Base-by-base conservation (phyloP, 2,888 invertebrate genomes). In the Tenthredo notha region DNA sequence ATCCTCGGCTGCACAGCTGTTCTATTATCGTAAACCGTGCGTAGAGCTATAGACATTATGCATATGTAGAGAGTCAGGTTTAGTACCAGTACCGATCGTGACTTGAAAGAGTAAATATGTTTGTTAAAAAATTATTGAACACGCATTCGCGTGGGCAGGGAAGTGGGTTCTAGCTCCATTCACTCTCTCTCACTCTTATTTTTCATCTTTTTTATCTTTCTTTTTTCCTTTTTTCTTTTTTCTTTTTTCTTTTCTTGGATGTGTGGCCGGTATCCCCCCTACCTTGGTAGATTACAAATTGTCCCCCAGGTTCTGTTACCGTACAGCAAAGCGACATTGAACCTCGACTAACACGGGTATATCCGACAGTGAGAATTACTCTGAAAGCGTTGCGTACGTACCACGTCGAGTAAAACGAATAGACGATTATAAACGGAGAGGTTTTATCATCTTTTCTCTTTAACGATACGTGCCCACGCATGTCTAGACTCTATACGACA, bases 81-180 rank as follows among this genome's bases (percentile, higher is more conserved):
- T 50, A 50, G 50, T 50, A 54, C n/a, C 54, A 10, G 54, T 54
- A 54, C n/a, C n/a, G 54, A 54, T 54, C n/a, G 54, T 54, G n/a
- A n/a, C 54, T 54, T n/a, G 21, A 74, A 74, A 21, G 43, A 74
- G 29, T 74, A 74, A 37, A 74, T 29, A 40, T 7, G 54, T n/a
- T 54, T 54, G 18, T 74, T 74, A 37, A 37, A 74, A 40, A 40
- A 74, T 40, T 40, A 18, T 74, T 15, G 40, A 74, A 74, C 74
- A 74, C 43, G 40, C 6, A 54, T 0, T n/a, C 74, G 74, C 37
- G 43, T 74, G 74, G 74, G 74, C 18, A 12, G 74, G 18, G 29
- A 67, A 67, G 67, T 67, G 67, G 67, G 29, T 15, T 67, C 29
- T 54, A 29, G 29, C 29, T 54, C 54, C 54, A 7, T 54, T 54